phyloP scores from a whole-genome alignment of 1,140 invertebrate species.

The Choristoneura fumiferana region DNA sequence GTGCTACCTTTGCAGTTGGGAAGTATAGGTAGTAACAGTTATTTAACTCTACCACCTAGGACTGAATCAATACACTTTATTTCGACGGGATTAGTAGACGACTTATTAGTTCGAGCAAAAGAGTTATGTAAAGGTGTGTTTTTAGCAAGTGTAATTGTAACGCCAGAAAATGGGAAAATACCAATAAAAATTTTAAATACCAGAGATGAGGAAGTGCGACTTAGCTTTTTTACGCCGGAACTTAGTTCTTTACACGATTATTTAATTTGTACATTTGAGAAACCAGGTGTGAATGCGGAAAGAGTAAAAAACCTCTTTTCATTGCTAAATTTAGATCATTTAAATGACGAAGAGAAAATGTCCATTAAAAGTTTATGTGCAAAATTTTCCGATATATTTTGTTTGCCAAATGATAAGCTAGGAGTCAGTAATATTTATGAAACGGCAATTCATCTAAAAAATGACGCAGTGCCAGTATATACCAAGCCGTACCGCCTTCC shows the following conservation, averaged over 20 bases:
- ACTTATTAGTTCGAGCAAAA: background rate
- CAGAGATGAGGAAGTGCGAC: background rate
- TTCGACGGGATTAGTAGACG: background rate
- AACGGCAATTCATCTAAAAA: slow-evolving; percentile 35
- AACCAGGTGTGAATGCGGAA: background rate
- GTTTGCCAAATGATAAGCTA: background rate
- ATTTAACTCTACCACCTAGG: background rate
- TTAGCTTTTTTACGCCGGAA: background rate
- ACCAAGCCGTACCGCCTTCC: slow-evolving; percentile 44
- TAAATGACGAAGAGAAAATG: background rate
- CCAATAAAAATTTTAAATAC: slow-evolving; percentile 1
- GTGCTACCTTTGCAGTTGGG: background rate
- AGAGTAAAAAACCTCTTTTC: background rate
- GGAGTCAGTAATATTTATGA: slow-evolving; percentile 33
- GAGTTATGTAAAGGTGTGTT: background rate
- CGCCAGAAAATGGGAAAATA: background rate
- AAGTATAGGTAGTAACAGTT: background rate
- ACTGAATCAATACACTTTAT: background rate
- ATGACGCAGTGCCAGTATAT: slow-evolving; percentile 33
- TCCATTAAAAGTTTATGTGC: background rate
- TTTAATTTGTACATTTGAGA: background rate
- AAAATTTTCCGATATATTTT: background rate
- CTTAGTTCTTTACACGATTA: background rate
- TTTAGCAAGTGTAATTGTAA: background rate
- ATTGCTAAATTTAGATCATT: background rate